A percentile compares a stretch with the other conserved stretches of the same genome.
phyloP scores from a whole-genome alignment of 2,113 vertebrate genomes.

The Microtus ochrogaster region DNA sequence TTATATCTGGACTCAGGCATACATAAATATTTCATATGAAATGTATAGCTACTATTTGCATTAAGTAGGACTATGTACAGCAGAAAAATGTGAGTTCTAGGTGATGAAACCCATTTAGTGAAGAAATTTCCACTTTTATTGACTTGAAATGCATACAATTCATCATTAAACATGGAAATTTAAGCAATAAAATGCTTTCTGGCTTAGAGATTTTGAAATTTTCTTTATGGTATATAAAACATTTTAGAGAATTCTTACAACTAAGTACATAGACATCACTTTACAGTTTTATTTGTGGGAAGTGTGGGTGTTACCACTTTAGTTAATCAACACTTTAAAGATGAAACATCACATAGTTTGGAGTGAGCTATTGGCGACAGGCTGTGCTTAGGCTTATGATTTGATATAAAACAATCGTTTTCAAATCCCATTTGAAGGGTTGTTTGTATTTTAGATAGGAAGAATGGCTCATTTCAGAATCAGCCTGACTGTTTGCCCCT shows the following conservation, averaged over 20 bases:
- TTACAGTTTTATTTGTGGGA: slow-evolving; percentile 74
- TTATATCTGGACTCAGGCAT: not conserved
- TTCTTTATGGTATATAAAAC: slow-evolving; percentile 51
- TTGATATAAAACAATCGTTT: slow-evolving; percentile 80
- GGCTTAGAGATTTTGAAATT: slow-evolving; percentile 9
- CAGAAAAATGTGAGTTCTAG: not conserved
- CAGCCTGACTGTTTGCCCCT: slow-evolving; percentile 81
- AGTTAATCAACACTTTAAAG: slow-evolving; percentile 71
- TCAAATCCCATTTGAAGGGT: slow-evolving; percentile 79
- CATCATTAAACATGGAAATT: not conserved
- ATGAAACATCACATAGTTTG: slow-evolving; percentile 70
- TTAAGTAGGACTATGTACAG: slow-evolving; percentile 8
- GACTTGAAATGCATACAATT: slow-evolving; percentile 30
- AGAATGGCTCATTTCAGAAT: slow-evolving; percentile 78
- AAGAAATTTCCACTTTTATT: slow-evolving; percentile 10
- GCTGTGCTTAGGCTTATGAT: slow-evolving; percentile 16
- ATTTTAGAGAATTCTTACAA: slow-evolving; percentile 44
- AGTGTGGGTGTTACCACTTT: slow-evolving; percentile 56
- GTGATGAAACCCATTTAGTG: not conserved
- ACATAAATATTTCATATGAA: not conserved
- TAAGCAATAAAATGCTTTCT: slow-evolving; percentile 46
- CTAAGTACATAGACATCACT: slow-evolving; percentile 32
- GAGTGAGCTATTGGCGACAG: slow-evolving; percentile 58
- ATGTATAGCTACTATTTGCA: not conserved
- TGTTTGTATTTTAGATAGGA: slow-evolving; percentile 80